Percentiles rank a stretch among this genome's conserved stretches.
phyloP scores from a whole-genome alignment of 2,113 vertebrate genomes.

The Myrmecobius fasciatus region DNA sequence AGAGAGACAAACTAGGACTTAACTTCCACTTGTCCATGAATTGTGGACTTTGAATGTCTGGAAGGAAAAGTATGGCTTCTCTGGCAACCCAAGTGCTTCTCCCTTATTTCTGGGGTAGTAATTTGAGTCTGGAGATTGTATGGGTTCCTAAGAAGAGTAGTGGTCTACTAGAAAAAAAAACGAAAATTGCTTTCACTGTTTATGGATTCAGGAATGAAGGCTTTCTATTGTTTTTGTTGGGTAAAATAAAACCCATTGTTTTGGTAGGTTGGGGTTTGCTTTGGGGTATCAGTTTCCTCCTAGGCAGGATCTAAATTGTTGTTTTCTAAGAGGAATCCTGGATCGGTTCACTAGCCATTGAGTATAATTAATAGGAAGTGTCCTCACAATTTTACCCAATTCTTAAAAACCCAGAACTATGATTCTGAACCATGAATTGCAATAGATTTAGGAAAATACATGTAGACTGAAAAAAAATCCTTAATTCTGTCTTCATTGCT shows the following conservation, averaged over 20 bases:
- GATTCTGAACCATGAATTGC: neutral
- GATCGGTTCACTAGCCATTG: neutral
- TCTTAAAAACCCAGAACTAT: neutral
- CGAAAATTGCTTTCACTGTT: neutral
- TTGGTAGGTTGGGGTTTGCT: neutral
- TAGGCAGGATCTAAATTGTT: neutral
- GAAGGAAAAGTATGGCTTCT: neutral
- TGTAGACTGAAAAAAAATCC: neutral
- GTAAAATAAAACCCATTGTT: neutral
- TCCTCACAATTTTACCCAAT: neutral
- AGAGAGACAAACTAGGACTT: neutral
- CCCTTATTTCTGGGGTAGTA: neutral
- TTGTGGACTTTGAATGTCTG: neutral
- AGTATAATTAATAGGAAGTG: neutral
- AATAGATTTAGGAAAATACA: conserved; percentile 12
- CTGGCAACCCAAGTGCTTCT: neutral
- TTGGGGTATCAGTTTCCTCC: neutral
- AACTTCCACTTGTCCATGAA: neutral
- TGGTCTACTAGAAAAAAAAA: neutral
- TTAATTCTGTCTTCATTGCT: neutral
- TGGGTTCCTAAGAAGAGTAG: neutral
- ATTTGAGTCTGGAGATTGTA: neutral
- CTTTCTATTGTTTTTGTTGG: neutral
- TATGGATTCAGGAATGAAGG: neutral
- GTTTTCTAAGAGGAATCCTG: neutral